Conservation (phyloP, 2,797 vertebrate species). For the Hybognathus amarus region DNA sequence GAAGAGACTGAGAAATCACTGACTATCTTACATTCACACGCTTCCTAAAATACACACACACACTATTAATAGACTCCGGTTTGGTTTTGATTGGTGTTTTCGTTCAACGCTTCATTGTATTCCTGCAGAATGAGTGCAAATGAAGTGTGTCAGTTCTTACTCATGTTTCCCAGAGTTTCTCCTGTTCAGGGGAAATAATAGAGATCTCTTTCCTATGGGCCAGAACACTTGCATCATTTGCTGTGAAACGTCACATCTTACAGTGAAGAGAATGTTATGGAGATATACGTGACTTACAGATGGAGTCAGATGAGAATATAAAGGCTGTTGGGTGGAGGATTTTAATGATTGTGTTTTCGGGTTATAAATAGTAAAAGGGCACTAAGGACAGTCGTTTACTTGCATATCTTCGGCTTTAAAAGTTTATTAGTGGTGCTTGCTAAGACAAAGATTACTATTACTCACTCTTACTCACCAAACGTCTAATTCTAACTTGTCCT, state of each 20-base stretch:
- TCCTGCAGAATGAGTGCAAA: background rate
- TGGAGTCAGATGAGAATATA: background rate
- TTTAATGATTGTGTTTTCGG: conserved; percentile 12
- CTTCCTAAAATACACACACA: conserved; percentile 25
- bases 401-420: conserved; percentile 19
- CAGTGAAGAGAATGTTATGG: background rate
- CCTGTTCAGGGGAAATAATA: no score
- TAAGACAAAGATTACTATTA: conserved; percentile 1
- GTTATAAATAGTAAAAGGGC: background rate
- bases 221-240: background rate
- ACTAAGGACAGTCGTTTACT: background rate
- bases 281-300: background rate
- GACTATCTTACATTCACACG: background rate
- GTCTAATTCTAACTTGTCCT: no score
- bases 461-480: background rate
- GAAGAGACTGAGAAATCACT: background rate
- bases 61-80: background rate
- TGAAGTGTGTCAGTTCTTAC: background rate
- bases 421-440: background rate
- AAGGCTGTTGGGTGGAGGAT: background rate
- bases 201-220: background rate
- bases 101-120: background rate
- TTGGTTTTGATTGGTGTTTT: background rate
- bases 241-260: background rate
- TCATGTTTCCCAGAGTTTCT: no score